phyloP scores from a whole-genome alignment of 2,113 vertebrate genomes.

The Labeo rohita region DNA sequence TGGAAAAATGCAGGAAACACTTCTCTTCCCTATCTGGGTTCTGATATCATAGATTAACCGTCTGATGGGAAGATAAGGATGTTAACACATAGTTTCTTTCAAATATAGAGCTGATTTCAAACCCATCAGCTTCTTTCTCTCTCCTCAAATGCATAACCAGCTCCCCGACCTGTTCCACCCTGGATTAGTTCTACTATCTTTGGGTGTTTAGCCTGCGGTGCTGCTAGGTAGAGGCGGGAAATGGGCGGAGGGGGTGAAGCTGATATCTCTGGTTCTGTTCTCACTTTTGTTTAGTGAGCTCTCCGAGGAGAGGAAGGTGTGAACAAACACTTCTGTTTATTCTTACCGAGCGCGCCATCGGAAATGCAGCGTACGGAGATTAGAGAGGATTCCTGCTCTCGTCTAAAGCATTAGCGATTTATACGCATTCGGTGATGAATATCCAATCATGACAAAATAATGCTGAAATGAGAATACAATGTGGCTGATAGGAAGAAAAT shows the following conservation, averaged over 20 bases:
- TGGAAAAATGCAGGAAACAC: background rate
- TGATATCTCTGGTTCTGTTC: constrained; percentile 27
- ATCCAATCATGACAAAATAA: constrained; percentile 11
- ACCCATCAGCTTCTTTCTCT: constrained; percentile 64
- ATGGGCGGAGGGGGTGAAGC: constrained; percentile 28
- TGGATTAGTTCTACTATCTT: constrained; percentile 70
- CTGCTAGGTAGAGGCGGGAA: background rate
- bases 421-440: constrained; percentile 24
- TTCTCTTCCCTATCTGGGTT: background rate
- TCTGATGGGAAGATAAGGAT: background rate
- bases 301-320: constrained; percentile 12
- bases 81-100: constrained; percentile 20
- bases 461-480: constrained; percentile 6
- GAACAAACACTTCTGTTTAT: constrained; percentile 21
- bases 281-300: constrained; percentile 36
- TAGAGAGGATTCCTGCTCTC: constrained; percentile 27
- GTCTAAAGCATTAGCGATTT: constrained; percentile 25
- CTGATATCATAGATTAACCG: constrained; percentile 6
- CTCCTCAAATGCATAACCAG: constrained; percentile 56
- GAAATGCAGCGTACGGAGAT: constrained; percentile 32
- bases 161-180: constrained; percentile 50
- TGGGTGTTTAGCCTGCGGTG: constrained; percentile 27
- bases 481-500: background rate
- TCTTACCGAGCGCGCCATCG: background rate
- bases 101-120: constrained; percentile 62